Evolutionary conservation across 2,113 vertebrate species (phyloP), one percentile per base, ranked within the genome.

Genomic region (Dipodomys stephensi): DNA sequence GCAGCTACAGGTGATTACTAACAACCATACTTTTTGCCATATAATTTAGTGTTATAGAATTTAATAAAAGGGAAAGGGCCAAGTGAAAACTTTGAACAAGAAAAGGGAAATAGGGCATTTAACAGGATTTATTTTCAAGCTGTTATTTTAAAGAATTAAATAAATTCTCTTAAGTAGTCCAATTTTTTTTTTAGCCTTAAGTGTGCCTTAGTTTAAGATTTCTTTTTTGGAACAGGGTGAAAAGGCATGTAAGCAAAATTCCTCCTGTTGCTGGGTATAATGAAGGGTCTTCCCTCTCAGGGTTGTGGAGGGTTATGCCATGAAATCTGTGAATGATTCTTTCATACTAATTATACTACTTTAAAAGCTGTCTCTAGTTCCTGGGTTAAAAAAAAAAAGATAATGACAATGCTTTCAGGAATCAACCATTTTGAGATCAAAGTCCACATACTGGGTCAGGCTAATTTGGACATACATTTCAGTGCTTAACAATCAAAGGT

Each of bases 71-170:
- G 35, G 49, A 93, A 94, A 86, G 28, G n/a, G 12, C 77, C 49
- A 95, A 73, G 60, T 35, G 91, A 91, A 92, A 80, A n/a, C 89
- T 96, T 65, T 96, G 95, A 92, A 97, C 27, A 96, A 96, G 77
- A 92, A 96, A 93, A 96, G 69, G 67, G 76, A 96, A 96, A 90
- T 78, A 84, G 94, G 94, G 9, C 93, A 97, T 96, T 96, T 97
- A 97, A 97, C 93, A 89, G 81, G 97, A 96, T 97, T 97, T 98
- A 87, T 97, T 97, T 97, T 97, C 94, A 97, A 97, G 97, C 92
- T 97, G 90, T 96, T 97, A 96, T 94, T 96, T 96, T 96, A 95
- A 93, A 97, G 97, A 97, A 97, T 98, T 96, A 95, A 96, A 83
- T 97, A 97, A 97, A 98, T 97, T 96, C 94, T 98, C 93, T 97